phyloP scores from a whole-genome alignment of 2,888 invertebrate species.

The Prosapia bicincta region DNA sequence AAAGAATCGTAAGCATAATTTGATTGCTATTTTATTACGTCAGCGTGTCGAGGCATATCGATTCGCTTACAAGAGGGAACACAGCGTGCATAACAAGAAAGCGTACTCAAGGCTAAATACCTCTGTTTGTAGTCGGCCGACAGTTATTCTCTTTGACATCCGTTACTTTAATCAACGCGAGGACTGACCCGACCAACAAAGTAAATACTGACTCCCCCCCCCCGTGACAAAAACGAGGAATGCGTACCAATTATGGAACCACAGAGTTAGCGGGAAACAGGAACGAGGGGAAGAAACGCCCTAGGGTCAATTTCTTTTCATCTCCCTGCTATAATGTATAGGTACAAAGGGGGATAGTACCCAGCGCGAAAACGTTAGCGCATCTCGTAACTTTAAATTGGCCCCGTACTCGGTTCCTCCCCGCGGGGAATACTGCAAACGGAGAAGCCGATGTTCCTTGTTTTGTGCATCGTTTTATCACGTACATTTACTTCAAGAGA shows the following conservation, averaged over 20 bases:
- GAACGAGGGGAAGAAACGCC: neutral
- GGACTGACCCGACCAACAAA: neutral
- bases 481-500: neutral
- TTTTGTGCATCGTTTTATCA: neutral
- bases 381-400: constrained; percentile 6
- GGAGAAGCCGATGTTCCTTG: neutral
- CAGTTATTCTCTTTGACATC: neutral
- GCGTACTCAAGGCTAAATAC: neutral
- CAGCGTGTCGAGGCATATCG: neutral
- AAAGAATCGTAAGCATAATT: too few species aligned
- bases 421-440: neutral
- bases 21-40: too few species aligned
- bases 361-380: constrained; percentile 3
- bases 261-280: neutral
- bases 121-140: neutral
- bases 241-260: neutral
- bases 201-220: neutral
- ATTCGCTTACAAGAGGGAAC: neutral
- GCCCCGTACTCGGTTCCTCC: neutral
- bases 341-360: constrained; percentile 4
- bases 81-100: neutral
- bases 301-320: neutral
- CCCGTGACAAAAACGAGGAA: neutral
- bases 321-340: neutral
- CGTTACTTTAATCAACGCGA: neutral